phyloP scores from a whole-genome alignment of 1,140 invertebrate species.

The Drosophila persimilis region DNA sequence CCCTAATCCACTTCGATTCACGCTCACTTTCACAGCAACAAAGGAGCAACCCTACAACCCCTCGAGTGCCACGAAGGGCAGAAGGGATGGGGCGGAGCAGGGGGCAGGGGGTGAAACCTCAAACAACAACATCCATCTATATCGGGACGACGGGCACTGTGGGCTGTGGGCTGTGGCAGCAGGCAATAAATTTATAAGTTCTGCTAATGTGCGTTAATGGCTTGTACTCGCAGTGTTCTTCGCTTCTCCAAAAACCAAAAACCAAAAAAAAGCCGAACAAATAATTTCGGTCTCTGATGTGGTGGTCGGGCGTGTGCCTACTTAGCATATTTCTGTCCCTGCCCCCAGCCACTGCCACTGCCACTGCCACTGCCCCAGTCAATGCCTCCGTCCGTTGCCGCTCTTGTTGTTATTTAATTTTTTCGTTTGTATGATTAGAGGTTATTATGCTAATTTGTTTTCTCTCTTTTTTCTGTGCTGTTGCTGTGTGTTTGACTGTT shows the following conservation, averaged over 20 bases:
- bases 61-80: no score
- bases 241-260: slow-evolving; percentile 34
- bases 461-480: slow-evolving; percentile 8
- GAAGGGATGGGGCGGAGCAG: no score
- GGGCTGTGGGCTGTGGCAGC: background rate
- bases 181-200: slow-evolving; percentile 79
- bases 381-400: background rate
- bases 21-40: slow-evolving; percentile 63
- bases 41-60: slow-evolving; percentile 32
- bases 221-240: slow-evolving; percentile 62
- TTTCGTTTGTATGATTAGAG: slow-evolving; percentile 78
- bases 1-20: slow-evolving; percentile 42
- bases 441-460: slow-evolving; percentile 74
- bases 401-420: slow-evolving; percentile 75
- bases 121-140: slow-evolving; percentile 38
- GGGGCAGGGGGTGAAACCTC: slow-evolving; percentile 4
- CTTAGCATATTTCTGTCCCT: slow-evolving; percentile 48
- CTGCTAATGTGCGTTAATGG: slow-evolving; percentile 78
- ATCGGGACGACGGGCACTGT: slow-evolving; percentile 16
- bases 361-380: background rate
- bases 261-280: background rate
- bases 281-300: slow-evolving; percentile 11
- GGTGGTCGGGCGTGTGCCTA: slow-evolving; percentile 40
- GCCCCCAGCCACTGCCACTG: slow-evolving; percentile 2
- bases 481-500: slow-evolving; percentile 2